Evolutionary conservation across 1,140 invertebrate species (phyloP), one percentile per base, ranked within the genome.

Genomic region (Saxidomus purpurata): DNA sequence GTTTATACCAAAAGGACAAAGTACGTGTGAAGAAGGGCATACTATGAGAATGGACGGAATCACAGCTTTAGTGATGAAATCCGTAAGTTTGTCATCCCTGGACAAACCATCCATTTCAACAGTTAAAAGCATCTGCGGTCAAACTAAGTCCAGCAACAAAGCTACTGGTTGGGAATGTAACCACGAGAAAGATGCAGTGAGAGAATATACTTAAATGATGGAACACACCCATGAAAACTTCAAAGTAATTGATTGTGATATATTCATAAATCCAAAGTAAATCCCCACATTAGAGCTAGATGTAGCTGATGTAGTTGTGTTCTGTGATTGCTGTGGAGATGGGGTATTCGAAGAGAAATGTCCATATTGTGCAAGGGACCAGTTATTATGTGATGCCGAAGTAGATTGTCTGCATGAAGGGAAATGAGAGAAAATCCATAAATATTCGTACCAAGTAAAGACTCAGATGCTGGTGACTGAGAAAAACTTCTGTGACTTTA

Each of bases 381-480:
- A 25, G 34, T 34, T 15, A 22, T 28, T 79, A 15, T 52, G 28
- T 22, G 40, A 36, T 22, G 6, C 13, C 1, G 38, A 74, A 0
- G 15, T 43, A 4, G n/a, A 67, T 25, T 79, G 31, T 25, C 11
- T 79, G 47, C 22, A 15, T 47, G 38, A 79, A 22, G 40, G 74
- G 11, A 79, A 79, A 52, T 40, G 43, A 38, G 47, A 79, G 13
- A n/a, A 79, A 25, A 25, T 15, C 25, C 77, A 80, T 38, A 80
- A 31, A 19, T 92, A 90, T 40, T 81, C 76, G 22, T 91, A 86
- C 49, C 90, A 92, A 61, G 80, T 91, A 1, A 89, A 92, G 38
- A 74, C 55, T 11, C 91, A 92, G 61, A 17, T 92, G 0, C 40
- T 87, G 34, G 82, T 91, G 3, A 52, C 63, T 22, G 84, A 52